Conservation (phyloP, 1,140 invertebrate genomes). For the Melitaea cinxia region DNA sequence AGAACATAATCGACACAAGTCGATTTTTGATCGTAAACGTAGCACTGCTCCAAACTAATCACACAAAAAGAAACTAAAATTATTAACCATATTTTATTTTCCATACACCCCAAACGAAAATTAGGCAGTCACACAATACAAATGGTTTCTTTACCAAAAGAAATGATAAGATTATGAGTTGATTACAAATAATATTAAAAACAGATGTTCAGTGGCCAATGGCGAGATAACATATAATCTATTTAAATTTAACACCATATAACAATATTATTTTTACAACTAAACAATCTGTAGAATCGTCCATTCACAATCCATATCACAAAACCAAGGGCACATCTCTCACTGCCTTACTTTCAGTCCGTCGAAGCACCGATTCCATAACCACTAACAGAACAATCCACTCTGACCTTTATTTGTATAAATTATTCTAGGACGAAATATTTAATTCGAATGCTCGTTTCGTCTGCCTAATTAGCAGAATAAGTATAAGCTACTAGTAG, state of each 20-base stretch:
- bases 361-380: slow-evolving; percentile 53
- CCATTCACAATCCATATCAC: slow-evolving; percentile 58
- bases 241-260: slow-evolving; percentile 75
- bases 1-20: background rate
- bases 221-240: slow-evolving; percentile 64
- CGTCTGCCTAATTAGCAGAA: too few species aligned
- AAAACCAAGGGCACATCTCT: slow-evolving; percentile 65
- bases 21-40: slow-evolving; percentile 13
- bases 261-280: slow-evolving; percentile 57
- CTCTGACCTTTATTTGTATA: slow-evolving; percentile 39
- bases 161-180: slow-evolving; percentile 37
- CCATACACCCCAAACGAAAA: slow-evolving; percentile 40
- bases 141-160: slow-evolving; percentile 30
- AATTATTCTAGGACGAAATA: slow-evolving; percentile 39
- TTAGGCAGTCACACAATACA: slow-evolving; percentile 31
- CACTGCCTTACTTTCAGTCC: slow-evolving; percentile 47
- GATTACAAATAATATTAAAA: slow-evolving; percentile 78
- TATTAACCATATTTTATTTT: slow-evolving; percentile 44
- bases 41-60: slow-evolving; percentile 39
- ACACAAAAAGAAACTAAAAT: slow-evolving; percentile 41
- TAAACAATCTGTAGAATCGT: slow-evolving; percentile 54
- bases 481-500: too few species aligned
- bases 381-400: slow-evolving; percentile 14
- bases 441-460: slow-evolving; percentile 52
- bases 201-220: slow-evolving; percentile 64